Evolutionary conservation across 2,113 vertebrate genomes (phyloP).

Genomic region (Phocoena phocoena): DNA sequence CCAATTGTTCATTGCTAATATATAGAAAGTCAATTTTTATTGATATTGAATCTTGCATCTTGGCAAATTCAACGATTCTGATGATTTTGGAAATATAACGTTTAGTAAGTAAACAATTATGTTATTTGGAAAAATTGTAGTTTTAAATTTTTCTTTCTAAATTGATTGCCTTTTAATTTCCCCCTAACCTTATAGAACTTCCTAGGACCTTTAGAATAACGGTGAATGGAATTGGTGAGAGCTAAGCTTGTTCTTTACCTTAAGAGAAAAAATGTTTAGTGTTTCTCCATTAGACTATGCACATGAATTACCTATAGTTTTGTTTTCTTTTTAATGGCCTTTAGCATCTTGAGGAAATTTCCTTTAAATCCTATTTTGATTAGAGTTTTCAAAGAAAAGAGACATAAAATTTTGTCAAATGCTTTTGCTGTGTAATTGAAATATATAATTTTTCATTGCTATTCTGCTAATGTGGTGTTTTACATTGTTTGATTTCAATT

Average conservation of each 20-base stretch:
- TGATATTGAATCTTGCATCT: not conserved
- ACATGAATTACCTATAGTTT: not conserved
- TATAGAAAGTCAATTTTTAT: not conserved
- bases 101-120: not conserved
- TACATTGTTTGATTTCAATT: not conserved
- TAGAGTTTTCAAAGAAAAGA: not conserved
- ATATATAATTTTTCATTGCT: not conserved
- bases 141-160: not conserved
- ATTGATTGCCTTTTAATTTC: not conserved
- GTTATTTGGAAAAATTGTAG: not conserved
- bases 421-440: not conserved
- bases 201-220: not conserved
- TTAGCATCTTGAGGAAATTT: not conserved
- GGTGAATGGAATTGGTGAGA: not conserved
- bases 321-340: not conserved
- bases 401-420: not conserved
- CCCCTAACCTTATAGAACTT: not conserved
- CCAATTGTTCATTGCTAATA: not conserved
- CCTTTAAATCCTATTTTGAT: not conserved
- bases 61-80: not conserved
- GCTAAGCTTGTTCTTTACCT: not conserved
- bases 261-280: not conserved
- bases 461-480: not conserved
- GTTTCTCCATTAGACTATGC: not conserved
- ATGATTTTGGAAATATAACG: not conserved